Evolutionary conservation across 2,797 vertebrate species (phyloP), one percentile per base, ranked within the genome.

Genomic region (Anabacerthia variegaticeps): DNA sequence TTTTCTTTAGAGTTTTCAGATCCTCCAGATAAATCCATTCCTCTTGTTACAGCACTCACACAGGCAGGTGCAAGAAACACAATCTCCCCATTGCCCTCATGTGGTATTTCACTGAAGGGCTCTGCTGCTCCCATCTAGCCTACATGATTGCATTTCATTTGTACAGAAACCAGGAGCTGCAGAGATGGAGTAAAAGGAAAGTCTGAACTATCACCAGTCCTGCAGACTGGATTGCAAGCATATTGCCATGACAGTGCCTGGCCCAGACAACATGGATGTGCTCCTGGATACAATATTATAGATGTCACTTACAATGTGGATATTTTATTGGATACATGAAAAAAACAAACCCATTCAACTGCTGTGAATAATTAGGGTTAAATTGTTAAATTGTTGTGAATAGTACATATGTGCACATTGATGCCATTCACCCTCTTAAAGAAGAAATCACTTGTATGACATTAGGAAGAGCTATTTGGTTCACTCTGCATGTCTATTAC

Each of bases 401-500:
- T 80, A 88, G 89, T 80, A 56, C 43, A 68, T 58, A 51, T 44
- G 37, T 34, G 22, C 41, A 22, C 79, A 77, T 58, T 0, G 1
- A 37, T 88, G 61, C 21, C 67, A 55, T 89, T 93, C 72, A 83
- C 46, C 15, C 71, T 85, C 34, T 61, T 88, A 58, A 92, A 83
- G 77, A 88, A 84, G 73, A 93, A 96, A 92, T 87, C 71, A 67
- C 69, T 94, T 23, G 44, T 66, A 82, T 88, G 76, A 73, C 71
- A 85, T 90, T 88, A 94, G 46, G 27, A 88, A 48, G 39, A 90
- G 73, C 46, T 72, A 43, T 88, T 95, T 81, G 46, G 59, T 90
- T 95, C 52, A 79, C 41, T 67, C 74, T 62, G 51, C 15, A 1
- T 76, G 67, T 63, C 86, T 94, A 59, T 96, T 93, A 44, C 80